phyloP scores from a whole-genome alignment of 2,797 vertebrate genomes.

The Psittacula echo region DNA sequence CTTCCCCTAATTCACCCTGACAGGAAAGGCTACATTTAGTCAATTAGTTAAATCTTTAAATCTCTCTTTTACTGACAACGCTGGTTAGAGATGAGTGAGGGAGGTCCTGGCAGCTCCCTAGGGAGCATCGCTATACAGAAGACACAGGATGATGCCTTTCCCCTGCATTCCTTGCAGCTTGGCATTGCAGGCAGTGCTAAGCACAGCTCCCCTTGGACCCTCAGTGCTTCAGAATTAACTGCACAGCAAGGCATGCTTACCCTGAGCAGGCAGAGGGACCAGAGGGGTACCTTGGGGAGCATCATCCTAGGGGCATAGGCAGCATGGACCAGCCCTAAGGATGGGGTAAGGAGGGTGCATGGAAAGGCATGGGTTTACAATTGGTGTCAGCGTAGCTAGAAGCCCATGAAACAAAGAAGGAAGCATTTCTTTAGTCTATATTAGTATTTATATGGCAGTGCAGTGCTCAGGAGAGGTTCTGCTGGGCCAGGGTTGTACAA shows the following conservation, averaged over 20 bases:
- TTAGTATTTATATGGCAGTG: background rate
- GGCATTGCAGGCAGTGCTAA: background rate
- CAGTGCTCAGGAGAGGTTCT: background rate
- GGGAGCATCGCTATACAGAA: background rate
- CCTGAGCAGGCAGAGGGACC: background rate
- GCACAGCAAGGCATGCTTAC: background rate
- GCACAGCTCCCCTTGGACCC: background rate
- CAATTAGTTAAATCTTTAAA: conserved; percentile 48
- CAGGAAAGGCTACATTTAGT: conserved; percentile 37
- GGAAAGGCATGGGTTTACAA: background rate
- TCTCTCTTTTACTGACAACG: background rate
- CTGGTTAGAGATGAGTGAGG: background rate
- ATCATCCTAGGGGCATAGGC: background rate
- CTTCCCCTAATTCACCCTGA: conserved; percentile 12
- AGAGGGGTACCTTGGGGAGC: background rate
- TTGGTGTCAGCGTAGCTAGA: background rate
- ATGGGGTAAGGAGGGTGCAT: background rate
- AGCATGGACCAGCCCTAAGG: background rate
- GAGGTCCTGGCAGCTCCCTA: conserved; percentile 33
- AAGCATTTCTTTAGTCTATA: background rate
- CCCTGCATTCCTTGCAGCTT: background rate
- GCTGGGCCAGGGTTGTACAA: background rate
- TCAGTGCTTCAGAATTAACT: background rate
- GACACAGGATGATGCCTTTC: background rate
- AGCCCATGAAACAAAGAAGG: background rate